phyloP scores from a whole-genome alignment of 2,888 invertebrate genomes.

The Oxytorus armatus region DNA sequence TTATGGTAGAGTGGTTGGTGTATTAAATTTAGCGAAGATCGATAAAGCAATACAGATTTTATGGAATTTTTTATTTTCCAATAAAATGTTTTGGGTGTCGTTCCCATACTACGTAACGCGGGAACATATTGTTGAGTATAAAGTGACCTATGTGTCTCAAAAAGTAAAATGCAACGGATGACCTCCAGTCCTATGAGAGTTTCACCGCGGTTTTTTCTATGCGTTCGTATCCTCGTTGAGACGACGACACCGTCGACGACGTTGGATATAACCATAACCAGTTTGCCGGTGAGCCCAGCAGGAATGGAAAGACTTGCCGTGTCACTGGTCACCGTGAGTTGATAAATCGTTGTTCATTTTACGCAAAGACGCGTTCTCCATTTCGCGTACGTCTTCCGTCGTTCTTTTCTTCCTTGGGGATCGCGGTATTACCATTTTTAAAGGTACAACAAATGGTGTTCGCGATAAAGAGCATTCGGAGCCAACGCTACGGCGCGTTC shows the following conservation, averaged over 20 bases:
- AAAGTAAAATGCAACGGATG: conserved; percentile 38
- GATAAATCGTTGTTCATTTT: conserved; percentile 75
- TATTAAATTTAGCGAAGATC: too few species aligned
- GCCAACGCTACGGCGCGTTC: conserved; percentile 69
- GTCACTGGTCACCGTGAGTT: conserved; percentile 62
- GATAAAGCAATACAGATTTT: too few species aligned
- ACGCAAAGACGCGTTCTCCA: conserved; percentile 34
- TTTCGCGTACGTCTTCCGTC: conserved; percentile 38
- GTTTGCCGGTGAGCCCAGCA: conserved; percentile 36
- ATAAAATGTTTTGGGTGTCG: too few species aligned
- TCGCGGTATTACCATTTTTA: conserved; percentile 77
- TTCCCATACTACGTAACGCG: too few species aligned
- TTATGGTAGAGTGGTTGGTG: too few species aligned
- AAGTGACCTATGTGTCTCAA: conserved; percentile 3
- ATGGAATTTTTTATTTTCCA: too few species aligned
- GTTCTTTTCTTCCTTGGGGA: conserved; percentile 44
- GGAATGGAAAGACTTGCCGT: conserved; percentile 52
- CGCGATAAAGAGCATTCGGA: conserved; percentile 77
- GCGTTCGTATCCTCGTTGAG: conserved; percentile 20
- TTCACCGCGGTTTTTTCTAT: conserved; percentile 24
- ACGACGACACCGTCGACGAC: conserved; percentile 35
- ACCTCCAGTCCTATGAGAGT: conserved; percentile 19
- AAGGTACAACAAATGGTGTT: conserved; percentile 79
- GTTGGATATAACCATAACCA: conserved; percentile 33
- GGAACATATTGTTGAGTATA: not conserved